Evolutionary conservation across 2,113 vertebrate genomes (phyloP).

Genomic region (Rattus rattus): DNA sequence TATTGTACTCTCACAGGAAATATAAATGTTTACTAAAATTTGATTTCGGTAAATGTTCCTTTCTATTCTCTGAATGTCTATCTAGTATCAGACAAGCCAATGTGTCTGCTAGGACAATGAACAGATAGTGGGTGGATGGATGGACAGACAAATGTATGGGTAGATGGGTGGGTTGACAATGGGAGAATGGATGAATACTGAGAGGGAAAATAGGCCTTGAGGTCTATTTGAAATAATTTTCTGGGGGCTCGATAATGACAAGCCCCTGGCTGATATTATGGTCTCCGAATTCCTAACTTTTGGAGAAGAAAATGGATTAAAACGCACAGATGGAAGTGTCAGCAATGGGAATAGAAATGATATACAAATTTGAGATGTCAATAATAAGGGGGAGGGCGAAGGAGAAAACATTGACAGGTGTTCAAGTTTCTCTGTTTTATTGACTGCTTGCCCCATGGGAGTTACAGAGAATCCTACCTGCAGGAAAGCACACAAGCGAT

Average conservation of each 20-base stretch:
- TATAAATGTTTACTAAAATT: conserved; percentile 14
- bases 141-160: background rate
- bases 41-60: background rate
- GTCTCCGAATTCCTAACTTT: background rate
- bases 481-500: background rate
- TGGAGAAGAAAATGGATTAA: background rate
- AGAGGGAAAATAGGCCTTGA: conserved; percentile 17
- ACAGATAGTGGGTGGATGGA: background rate
- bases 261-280: background rate
- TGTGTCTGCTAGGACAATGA: background rate
- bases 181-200: background rate
- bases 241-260: background rate
- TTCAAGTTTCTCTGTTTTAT: conserved; percentile 42
- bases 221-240: conserved; percentile 33
- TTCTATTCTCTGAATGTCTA: background rate
- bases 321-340: background rate
- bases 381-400: background rate
- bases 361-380: conserved; percentile 26
- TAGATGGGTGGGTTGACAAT: background rate
- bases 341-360: background rate
- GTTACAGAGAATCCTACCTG: conserved; percentile 21
- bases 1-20: background rate
- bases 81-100: background rate
- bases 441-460: background rate
- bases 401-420: conserved; percentile 14